phyloP scores from a whole-genome alignment of 2,113 vertebrate species.

The Rhodinocichla rosea region DNA sequence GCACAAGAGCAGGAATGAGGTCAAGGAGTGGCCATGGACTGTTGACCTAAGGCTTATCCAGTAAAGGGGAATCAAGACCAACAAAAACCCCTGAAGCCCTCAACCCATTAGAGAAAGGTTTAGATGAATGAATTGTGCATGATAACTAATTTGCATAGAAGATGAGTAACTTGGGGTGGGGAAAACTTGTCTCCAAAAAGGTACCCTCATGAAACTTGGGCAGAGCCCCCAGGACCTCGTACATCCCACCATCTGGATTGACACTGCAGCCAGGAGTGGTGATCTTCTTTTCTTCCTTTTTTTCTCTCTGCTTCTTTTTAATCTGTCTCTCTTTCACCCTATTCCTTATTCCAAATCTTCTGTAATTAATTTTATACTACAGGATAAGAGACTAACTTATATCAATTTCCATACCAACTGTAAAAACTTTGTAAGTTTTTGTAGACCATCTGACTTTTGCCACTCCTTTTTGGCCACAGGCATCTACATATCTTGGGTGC shows the following conservation, averaged over 20 bases:
- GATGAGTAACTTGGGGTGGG: not conserved
- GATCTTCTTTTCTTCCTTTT: not conserved
- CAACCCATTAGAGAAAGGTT: not conserved
- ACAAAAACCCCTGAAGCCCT: not conserved
- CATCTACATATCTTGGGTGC: not conserved
- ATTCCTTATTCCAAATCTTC: not conserved
- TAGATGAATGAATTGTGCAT: accelerated
- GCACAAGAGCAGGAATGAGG: not conserved
- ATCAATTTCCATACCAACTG: not conserved
- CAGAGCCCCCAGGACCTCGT: not conserved
- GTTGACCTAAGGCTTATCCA: not conserved
- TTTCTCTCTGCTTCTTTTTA: not conserved
- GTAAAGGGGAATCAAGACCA: not conserved
- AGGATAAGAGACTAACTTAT: not conserved
- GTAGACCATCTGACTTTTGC: not conserved
- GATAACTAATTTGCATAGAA: not conserved
- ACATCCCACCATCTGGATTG: accelerated
- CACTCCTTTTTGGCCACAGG: not conserved
- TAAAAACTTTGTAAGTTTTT: not conserved
- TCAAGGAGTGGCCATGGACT: accelerated
- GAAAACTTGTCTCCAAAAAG: not conserved
- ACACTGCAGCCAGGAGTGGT: not conserved
- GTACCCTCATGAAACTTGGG: not conserved
- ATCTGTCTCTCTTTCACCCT: not conserved
- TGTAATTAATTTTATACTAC: not conserved